A percentile compares a stretch with the other conserved stretches of the same genome.
These are phyloP conservation scores for Acleris cristana DNA, from an alignment of 2,888 invertebrate species.

Conservation along the genomic window DNA sequence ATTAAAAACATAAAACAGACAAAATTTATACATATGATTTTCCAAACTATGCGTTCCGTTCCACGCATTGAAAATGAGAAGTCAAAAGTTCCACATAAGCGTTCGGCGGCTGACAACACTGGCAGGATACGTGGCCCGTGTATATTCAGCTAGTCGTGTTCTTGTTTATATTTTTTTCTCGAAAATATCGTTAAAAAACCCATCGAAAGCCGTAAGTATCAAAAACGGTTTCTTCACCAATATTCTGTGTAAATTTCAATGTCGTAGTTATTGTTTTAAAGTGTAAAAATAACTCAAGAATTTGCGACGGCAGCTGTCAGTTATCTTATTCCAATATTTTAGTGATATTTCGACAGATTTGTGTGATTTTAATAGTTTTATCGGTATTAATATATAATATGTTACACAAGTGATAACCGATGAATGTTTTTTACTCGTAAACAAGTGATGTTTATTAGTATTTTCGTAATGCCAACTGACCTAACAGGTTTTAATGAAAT, in stretches of 20 bases:
- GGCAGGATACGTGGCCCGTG: slow-evolving; percentile 80
- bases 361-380: slow-evolving; percentile 27
- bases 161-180: slow-evolving; percentile 80
- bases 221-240: slow-evolving; percentile 41
- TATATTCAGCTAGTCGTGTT: slow-evolving; percentile 65
- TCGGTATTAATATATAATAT: slow-evolving; percentile 9
- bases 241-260: slow-evolving; percentile 39
- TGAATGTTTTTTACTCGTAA: slow-evolving; percentile 20
- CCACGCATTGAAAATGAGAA: slow-evolving; percentile 48
- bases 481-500: slow-evolving; percentile 31
- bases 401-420: slow-evolving; percentile 9
- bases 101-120: slow-evolving; percentile 72
- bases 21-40: background rate
- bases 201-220: slow-evolving; percentile 69
- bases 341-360: slow-evolving; percentile 39
- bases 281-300: slow-evolving; percentile 50
- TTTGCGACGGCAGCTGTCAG: slow-evolving; percentile 68
- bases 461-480: slow-evolving; percentile 31
- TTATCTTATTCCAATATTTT: slow-evolving; percentile 50
- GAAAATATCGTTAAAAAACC: slow-evolving; percentile 62
- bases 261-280: slow-evolving; percentile 39
- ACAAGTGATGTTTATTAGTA: slow-evolving; percentile 29
- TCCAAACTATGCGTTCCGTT: slow-evolving; percentile 50
- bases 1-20: too few species aligned
- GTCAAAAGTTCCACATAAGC: slow-evolving; percentile 83